Base-by-base conservation (phyloP, 2,113 vertebrate genomes). In the Labrus mixtus region DNA sequence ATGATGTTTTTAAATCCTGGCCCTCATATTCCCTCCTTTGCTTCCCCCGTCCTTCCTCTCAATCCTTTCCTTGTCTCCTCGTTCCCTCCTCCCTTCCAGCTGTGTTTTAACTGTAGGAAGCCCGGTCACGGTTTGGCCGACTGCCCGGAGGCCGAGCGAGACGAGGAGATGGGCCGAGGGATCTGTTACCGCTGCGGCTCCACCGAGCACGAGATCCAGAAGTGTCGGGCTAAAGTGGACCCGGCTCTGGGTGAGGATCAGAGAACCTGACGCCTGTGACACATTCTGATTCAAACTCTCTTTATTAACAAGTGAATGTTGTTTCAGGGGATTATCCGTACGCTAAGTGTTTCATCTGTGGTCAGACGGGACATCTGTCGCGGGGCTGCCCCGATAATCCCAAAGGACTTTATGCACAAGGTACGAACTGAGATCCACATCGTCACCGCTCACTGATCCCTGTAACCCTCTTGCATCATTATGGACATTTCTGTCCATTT, bases 141-240 rank as follows among this genome's bases (percentile, higher is more conserved):
- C 78, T 99, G 98, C 77, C 96, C 97, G 0, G 95, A 96, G 3
- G 96, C 95, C 0, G 95, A 97, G 60, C 73, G 94, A 41, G 97
- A 96, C 71, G 94, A 95, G 11, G 98, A 98, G 76, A 95, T 95
- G 95, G 97, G 97, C 5, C 93, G 93, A 1, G 98, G 95, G 6
- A 98, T 99, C 87, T 99, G 98, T 65, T 99, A 96, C 74, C 96
- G 97, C 6, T 99, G 98, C 4, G 98, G 98, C 8, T 99, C 98
- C 74, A 97, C 98, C 0, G 98, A 99, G 53, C 98, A 99, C 0
- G 97, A 98, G 64, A 93, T 99, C 78, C 92, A 94, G 48, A 96
- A 91, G 12, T 99, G 98, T 84, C 94, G 79, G 82, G 96, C 96
- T 4, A 98, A 97, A 92, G 87, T 96, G 73, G 98, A 99, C 78